These are phyloP conservation scores for Neodontobutis hainanensis DNA, from an alignment of 2,113 vertebrate genomes.

Conservation along the genomic window DNA sequence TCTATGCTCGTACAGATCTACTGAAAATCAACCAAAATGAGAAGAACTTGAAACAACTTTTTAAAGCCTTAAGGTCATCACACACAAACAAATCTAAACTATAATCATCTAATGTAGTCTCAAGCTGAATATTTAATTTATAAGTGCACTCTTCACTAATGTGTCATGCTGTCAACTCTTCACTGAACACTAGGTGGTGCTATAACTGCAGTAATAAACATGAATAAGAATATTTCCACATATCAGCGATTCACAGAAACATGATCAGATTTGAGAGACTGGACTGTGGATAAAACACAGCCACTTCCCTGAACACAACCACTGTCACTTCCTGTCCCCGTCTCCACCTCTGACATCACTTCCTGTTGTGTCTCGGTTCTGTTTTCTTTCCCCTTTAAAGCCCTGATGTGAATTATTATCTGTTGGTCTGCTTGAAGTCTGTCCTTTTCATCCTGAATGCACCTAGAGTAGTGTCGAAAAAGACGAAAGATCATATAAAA, in stretches of 20 bases:
- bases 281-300: neutral
- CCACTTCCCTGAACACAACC: conserved; percentile 7
- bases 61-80: too few species aligned
- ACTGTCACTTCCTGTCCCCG: conserved; percentile 12
- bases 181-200: neutral
- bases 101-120: too few species aligned
- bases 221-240: too few species aligned
- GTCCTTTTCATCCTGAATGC: conserved; percentile 57
- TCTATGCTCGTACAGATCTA: too few species aligned
- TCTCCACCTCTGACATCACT: neutral
- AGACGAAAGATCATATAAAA: conserved; percentile 21
- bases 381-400: neutral
- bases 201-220: neutral
- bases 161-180: neutral
- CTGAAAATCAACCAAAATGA: too few species aligned
- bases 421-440: conserved; percentile 21
- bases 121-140: too few species aligned
- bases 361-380: neutral
- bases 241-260: too few species aligned
- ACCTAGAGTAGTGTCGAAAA: conserved; percentile 65
- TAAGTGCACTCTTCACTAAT: too few species aligned
- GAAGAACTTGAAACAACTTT: too few species aligned
- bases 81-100: too few species aligned
- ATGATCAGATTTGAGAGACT: neutral
- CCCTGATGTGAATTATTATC: neutral